phyloP scores from a whole-genome alignment of 1,140 invertebrate genomes.

The Coelopa frigida region DNA sequence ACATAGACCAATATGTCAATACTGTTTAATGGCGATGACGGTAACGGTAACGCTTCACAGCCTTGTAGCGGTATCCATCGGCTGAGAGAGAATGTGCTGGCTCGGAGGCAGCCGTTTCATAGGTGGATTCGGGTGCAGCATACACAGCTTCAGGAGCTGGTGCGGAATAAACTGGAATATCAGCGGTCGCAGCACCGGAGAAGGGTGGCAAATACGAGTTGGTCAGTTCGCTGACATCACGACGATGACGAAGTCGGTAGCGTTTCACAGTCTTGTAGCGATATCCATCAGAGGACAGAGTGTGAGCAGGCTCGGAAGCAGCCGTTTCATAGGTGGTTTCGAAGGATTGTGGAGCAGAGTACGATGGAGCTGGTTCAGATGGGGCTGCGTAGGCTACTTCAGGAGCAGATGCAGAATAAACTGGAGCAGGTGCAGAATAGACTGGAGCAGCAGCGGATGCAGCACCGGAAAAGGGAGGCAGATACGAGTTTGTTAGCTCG shows the following conservation, averaged over 20 bases:
- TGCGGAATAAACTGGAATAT: constrained; percentile 3
- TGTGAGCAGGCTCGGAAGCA: constrained; percentile 8
- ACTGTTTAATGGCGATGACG: constrained; percentile 8
- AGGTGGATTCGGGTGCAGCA: neutral
- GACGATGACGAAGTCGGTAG: constrained; percentile 8
- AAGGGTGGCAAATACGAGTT: constrained; percentile 22
- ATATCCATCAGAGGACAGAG: constrained; percentile 23
- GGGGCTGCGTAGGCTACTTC: neutral
- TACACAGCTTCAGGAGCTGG: neutral
- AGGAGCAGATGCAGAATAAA: neutral
- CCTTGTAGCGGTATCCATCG: constrained; percentile 13
- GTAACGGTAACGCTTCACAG: constrained; percentile 8
- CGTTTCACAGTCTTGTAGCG: constrained; percentile 23
- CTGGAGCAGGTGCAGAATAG: neutral
- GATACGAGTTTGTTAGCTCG: constrained; percentile 18
- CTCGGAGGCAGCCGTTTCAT: neutral
- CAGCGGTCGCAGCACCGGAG: neutral
- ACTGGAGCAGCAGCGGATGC: neutral
- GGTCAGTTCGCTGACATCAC: constrained; percentile 14
- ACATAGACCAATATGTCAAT: no score
- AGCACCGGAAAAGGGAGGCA: constrained; percentile 14
- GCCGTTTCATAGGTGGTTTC: neutral
- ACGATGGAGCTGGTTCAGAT: no score
- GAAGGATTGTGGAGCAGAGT: neutral
- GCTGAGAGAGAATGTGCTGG: constrained; percentile 3